Evolutionary conservation across 2,888 invertebrate genomes (phyloP), one percentile per base, ranked within the genome.

Genomic region (Monoplex corrugatus): DNA sequence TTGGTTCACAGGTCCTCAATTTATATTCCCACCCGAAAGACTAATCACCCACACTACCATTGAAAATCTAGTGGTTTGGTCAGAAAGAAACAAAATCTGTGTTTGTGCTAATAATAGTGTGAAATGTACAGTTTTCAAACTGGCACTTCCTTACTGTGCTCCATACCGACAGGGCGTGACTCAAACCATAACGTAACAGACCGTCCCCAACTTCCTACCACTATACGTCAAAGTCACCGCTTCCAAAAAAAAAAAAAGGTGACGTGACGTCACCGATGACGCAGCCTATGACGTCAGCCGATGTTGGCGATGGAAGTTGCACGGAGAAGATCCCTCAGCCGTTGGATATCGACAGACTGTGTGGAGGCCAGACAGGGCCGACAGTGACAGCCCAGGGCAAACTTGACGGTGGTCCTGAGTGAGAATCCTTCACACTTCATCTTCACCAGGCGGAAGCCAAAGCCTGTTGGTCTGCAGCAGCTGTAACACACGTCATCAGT

Each of bases 331-430:
- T 91, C 91, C 19, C 90, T 63, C 23, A 91, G 80, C 19, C 43
- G 86, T 44, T 87, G 72, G n/a, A 89, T 80, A 83, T 90, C 90
- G 50, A 75, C 86, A 0, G 87, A 35, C 16, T 86, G 72, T 8
- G 75, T 63, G 35, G 90, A 89, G 1, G 89, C 84, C 50, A 89
- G 82, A 35, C 91, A 91, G 3, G 91, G 91, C 28, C 91, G 86
- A 78, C 91, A 91, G 32, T 88, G 83, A 32, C 91, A 91, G 35
- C 84, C 89, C 78, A 83, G 68, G 23, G 84, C 90, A 16, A 88
- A 82, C 87, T 90, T 90, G 57, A 90, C 86, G 13, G 86, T 89
- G 43, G 89, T 83, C 10, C 80, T 57, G 6, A 91, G 50, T 44
- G n/a, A 63, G 40, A 86, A 88, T 0, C 89, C 85, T 23, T 45